Base-by-base conservation (phyloP, 1,140 invertebrate genomes). In the Drosophila pectinifera region DNA sequence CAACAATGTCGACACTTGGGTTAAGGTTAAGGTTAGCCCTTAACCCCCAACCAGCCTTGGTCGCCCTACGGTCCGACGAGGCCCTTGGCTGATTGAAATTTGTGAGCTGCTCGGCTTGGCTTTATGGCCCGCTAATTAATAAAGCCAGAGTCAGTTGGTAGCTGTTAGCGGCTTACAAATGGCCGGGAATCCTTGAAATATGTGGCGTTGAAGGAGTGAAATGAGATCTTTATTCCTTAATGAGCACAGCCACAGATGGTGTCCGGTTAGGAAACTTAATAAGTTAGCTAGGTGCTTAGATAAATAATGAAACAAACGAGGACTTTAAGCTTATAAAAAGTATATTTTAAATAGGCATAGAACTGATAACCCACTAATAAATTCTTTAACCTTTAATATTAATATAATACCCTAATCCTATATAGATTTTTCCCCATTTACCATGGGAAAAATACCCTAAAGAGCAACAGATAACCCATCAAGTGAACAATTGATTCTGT, bases 101-200 rank as follows among this genome's bases (percentile, higher is more conserved):
- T 86, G 83, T 86, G 83, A 67, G 82, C 79, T 83, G 73, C 79
- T 86, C 76, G 83, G 65, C 75, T 82, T 69, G 83, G 75, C 79
- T 82, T 86, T 82, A 86, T 88, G 83, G 78, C 46, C 70, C 65
- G 65, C 84, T 86, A 86, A 86, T 86, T 86, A 86, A 89, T 74
- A 59, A 68, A 55, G 38, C 68, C 55, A 22, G 43, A 38, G 67
- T 53, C 68, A 72, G 68, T 43, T 72, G 68, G 51, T 58, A 39
- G 36, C 64, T 28, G 61, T 53, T 43, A 51, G 45, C 20, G 61
- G 56, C 28, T 18, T 63, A 46, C 24, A 64, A 63, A 49, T 64
- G 59, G 28, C 4, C 20, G n/a, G 11, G 28, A 45, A 36, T 46
- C 68, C 68, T 70, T 70, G 49, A 34, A 5, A 41, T 51, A 65